Evolutionary conservation across 2,113 vertebrate species (phyloP).

Genomic region (Ictalurus punctatus): DNA sequence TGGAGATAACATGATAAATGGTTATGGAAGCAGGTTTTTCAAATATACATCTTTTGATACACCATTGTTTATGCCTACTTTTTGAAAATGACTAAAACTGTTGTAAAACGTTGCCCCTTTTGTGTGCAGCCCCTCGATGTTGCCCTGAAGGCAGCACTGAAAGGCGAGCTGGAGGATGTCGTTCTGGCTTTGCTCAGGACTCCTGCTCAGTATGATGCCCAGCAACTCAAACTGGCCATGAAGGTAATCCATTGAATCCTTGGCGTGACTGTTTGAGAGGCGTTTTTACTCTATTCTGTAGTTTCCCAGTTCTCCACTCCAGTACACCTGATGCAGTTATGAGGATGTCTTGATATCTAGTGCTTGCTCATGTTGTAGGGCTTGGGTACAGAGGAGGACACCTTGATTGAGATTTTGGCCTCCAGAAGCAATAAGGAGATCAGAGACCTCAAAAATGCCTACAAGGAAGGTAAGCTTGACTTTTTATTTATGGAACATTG

Average conservation of each 20-base stretch:
- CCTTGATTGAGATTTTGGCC: constrained; percentile 85
- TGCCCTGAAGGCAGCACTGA: constrained; percentile 81
- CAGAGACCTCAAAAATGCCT: constrained; percentile 75
- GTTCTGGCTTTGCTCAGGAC: constrained; percentile 85
- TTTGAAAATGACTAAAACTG: neutral
- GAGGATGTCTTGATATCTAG: neutral
- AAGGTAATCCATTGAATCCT: constrained; percentile 62
- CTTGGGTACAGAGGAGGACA: constrained; percentile 90
- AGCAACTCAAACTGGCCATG: constrained; percentile 77
- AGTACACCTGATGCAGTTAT: neutral
- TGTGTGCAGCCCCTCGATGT: constrained; percentile 73
- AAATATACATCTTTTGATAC: too few species aligned
- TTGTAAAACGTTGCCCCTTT: neutral
- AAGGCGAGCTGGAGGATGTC: constrained; percentile 83
- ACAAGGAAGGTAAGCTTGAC: constrained; percentile 78
- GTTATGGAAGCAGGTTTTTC: neutral
- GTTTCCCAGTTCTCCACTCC: neutral
- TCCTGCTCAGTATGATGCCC: constrained; percentile 88
- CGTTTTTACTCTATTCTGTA: neutral
- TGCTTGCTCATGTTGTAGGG: constrained; percentile 71
- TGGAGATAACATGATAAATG: neutral
- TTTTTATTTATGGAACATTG: neutral
- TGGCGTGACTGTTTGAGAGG: neutral
- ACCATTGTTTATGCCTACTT: neutral
- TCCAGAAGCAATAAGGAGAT: constrained; percentile 87